Percentiles rank a stretch among this genome's conserved stretches.
phyloP scores from a whole-genome alignment of 2,888 invertebrate species.

The Monochamus alternatus region DNA sequence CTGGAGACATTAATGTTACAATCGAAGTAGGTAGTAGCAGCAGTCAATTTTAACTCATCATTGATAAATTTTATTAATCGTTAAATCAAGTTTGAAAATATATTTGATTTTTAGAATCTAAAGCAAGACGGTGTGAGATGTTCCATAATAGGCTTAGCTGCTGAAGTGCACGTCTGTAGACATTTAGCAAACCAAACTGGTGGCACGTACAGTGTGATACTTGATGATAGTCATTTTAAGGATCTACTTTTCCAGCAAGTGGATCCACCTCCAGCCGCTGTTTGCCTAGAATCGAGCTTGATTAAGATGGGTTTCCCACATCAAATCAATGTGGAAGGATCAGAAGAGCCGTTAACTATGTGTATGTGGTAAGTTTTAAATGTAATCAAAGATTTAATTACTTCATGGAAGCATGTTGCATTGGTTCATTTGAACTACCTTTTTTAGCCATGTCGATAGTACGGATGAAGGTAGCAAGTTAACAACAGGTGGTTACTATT shows the following conservation, averaged over 20 bases:
- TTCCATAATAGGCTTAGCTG: constrained; percentile 95
- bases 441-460: constrained; percentile 85
- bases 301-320: constrained; percentile 99
- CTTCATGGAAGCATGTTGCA: too few relatives aligned
- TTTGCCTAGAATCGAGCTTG: constrained; percentile 81
- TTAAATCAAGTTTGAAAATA: not conserved
- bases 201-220: constrained; percentile 89
- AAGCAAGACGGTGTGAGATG: constrained; percentile 90
- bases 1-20: constrained; percentile 90
- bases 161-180: constrained; percentile 94
- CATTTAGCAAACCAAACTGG: constrained; percentile 89
- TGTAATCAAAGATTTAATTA: too few relatives aligned
- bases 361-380: constrained; percentile 86
- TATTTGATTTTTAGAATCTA: constrained; percentile 72
- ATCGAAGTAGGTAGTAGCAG: constrained; percentile 76
- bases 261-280: constrained; percentile 83
- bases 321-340: constrained; percentile 76
- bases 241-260: constrained; percentile 79
- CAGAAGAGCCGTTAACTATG: constrained; percentile 82
- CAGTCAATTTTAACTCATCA: not conserved
- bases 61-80: not conserved
- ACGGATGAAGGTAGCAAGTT: constrained; percentile 79
- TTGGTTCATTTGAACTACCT: too few relatives aligned
- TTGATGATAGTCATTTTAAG: constrained; percentile 86
- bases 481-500: constrained; percentile 86